These are phyloP conservation scores for Rhopalosiphum maidis DNA, from an alignment of 1,140 invertebrate species.

Conservation along the genomic window DNA sequence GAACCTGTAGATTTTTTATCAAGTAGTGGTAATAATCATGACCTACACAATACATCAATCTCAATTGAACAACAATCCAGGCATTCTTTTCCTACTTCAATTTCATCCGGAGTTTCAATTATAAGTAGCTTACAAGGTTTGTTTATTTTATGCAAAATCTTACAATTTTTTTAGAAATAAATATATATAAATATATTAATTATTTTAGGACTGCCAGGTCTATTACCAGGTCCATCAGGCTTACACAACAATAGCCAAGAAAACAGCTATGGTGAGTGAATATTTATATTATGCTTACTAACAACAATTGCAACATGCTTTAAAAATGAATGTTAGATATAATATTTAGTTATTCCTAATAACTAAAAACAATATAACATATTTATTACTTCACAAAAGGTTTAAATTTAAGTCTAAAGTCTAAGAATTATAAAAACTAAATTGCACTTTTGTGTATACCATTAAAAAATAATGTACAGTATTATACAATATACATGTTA, in stretches of 20 bases:
- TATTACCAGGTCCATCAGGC: conserved; percentile 83
- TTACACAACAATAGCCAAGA: conserved; percentile 74
- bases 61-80: conserved; percentile 54
- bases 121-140: conserved; percentile 44
- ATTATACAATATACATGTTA: neutral
- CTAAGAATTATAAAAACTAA: neutral
- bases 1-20: conserved; percentile 48
- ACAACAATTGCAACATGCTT: conserved; percentile 33
- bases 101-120: conserved; percentile 54
- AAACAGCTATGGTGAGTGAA: conserved; percentile 78
- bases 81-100: conserved; percentile 47
- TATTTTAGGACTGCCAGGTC: conserved; percentile 67
- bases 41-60: conserved; percentile 48
- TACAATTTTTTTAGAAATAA: conserved; percentile 12
- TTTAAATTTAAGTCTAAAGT: neutral
- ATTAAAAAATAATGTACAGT: neutral
- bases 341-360: neutral
- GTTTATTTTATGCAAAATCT: neutral
- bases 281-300: conserved; percentile 45
- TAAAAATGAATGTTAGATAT: conserved; percentile 13
- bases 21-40: conserved; percentile 48
- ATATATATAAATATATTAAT: neutral
- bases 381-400: neutral
- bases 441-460: neutral
- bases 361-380: neutral